A percentile compares a stretch with the other conserved stretches of the same genome.
Evolutionary conservation across 2,797 vertebrate species (phyloP).

Genomic region (Sphenodon punctatus): DNA sequence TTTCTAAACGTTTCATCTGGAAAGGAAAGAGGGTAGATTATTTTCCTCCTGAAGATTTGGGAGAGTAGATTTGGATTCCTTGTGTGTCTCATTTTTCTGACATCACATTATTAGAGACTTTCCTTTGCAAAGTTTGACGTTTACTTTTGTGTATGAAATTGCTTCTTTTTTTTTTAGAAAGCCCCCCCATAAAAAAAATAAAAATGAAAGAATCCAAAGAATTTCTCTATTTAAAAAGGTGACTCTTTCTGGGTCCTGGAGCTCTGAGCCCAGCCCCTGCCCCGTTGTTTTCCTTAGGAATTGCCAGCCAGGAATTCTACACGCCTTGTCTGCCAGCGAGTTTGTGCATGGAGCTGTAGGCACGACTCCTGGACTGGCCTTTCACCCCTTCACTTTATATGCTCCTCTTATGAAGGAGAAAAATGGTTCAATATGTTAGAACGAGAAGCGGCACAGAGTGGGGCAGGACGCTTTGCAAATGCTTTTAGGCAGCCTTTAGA

Average conservation of each 20-base stretch:
- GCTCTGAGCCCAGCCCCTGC: conserved; percentile 7
- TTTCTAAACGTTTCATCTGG: rapidly evolving
- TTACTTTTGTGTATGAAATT: too few relatives aligned
- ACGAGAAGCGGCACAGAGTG: conserved; percentile 68
- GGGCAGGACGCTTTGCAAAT: conserved; percentile 67
- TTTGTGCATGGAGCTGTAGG: conserved; percentile 82
- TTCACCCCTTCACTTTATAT: conserved; percentile 94
- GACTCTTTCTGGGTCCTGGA: conserved; percentile 10
- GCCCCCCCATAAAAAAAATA: conserved; percentile 10
- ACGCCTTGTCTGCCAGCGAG: conserved; percentile 71
- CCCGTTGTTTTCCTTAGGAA: conserved; percentile 76
- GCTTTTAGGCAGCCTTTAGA: conserved; percentile 49
- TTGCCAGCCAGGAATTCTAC: conserved; percentile 79
- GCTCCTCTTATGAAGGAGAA: conserved; percentile 98
- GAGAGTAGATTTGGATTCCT: rapidly evolving
- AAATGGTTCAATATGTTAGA: conserved; percentile 99
- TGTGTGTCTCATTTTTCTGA: neutral
- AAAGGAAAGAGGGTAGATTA: neutral
- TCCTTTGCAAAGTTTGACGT: too few relatives aligned
- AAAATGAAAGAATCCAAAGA: conserved; percentile 51
- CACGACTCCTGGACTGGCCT: conserved; percentile 93
- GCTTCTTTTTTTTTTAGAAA: neutral
- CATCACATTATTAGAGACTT: neutral
- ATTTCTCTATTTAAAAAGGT: conserved; percentile 46
- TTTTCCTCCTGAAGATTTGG: neutral